These are phyloP conservation scores for Megastigmus dorsalis DNA, from an alignment of 2,888 invertebrate genomes.

Conservation along the genomic window DNA sequence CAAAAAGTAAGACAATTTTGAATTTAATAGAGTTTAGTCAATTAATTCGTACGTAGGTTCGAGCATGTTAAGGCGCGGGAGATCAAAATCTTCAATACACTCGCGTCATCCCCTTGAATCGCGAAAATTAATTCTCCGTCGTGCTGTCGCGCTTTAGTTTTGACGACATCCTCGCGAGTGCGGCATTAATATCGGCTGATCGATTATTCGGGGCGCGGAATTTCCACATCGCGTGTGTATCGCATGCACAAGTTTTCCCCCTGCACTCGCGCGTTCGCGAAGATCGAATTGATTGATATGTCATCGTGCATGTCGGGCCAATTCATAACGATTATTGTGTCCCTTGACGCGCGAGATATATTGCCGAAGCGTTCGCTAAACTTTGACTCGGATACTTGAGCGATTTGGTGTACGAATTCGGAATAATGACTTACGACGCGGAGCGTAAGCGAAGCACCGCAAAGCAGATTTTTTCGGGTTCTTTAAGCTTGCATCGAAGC, in stretches of 20 bases:
- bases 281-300: slow-evolving; percentile 44
- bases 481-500: too few species aligned
- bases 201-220: slow-evolving; percentile 38
- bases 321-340: slow-evolving; percentile 24
- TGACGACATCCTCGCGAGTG: slow-evolving; percentile 9
- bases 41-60: too few species aligned
- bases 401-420: too few species aligned
- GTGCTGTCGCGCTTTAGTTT: neutral
- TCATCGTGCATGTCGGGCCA: slow-evolving; percentile 37
- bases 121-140: slow-evolving; percentile 7
- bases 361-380: too few species aligned
- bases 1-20: too few species aligned
- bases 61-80: too few species aligned
- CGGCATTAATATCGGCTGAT: slow-evolving; percentile 7
- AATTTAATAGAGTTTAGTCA: too few species aligned
- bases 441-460: too few species aligned
- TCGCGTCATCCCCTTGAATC: neutral
- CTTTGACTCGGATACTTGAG: too few species aligned
- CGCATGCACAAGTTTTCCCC: slow-evolving; percentile 18
- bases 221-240: neutral
- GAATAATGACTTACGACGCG: too few species aligned
- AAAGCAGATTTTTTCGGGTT: slow-evolving; percentile 6
- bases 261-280: too few species aligned
- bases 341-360: slow-evolving; percentile 8
- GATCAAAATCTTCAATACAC: too few species aligned